phyloP scores from a whole-genome alignment of 2,113 vertebrate genomes.

The Phyllopteryx taeniolatus region DNA sequence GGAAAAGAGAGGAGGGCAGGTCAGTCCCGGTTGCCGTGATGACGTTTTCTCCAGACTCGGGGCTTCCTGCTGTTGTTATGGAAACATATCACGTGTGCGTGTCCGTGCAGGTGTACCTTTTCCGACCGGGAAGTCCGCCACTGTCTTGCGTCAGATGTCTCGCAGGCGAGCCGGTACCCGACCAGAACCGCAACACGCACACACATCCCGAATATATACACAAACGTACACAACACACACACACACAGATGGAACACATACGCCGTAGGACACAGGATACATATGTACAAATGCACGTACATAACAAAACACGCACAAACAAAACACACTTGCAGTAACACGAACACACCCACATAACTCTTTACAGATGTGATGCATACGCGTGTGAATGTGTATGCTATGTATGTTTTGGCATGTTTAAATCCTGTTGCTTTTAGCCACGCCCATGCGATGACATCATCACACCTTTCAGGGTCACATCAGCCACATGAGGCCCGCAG shows the following conservation, averaged over 20 bases:
- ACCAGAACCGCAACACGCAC: not conserved
- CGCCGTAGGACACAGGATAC: too few species aligned
- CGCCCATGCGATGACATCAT: not conserved
- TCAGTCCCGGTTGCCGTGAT: conserved; percentile 4
- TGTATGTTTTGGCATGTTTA: not conserved
- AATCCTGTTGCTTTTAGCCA: not conserved
- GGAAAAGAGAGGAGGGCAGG: conserved; percentile 18
- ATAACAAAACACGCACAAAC: too few species aligned
- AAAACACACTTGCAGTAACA: too few species aligned
- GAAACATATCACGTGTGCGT: not conserved
- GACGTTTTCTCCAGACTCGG: not conserved
- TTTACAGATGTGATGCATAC: too few species aligned
- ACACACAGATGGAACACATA: too few species aligned
- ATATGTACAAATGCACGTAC: too few species aligned
- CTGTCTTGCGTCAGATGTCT: conserved; percentile 50
- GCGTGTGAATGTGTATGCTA: too few species aligned
- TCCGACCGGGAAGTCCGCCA: not conserved
- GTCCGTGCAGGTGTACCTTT: conserved; percentile 10
- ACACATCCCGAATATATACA: too few species aligned
- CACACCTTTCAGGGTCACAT: conserved; percentile 49
- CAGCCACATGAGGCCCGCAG: conserved; percentile 41
- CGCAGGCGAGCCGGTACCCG: conserved; percentile 48
- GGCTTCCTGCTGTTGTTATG: not conserved
- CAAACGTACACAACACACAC: too few species aligned
- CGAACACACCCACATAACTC: too few species aligned